Evolutionary conservation across 2,888 invertebrate genomes (phyloP).

Genomic region (Nephrotoma guestfalica): DNA sequence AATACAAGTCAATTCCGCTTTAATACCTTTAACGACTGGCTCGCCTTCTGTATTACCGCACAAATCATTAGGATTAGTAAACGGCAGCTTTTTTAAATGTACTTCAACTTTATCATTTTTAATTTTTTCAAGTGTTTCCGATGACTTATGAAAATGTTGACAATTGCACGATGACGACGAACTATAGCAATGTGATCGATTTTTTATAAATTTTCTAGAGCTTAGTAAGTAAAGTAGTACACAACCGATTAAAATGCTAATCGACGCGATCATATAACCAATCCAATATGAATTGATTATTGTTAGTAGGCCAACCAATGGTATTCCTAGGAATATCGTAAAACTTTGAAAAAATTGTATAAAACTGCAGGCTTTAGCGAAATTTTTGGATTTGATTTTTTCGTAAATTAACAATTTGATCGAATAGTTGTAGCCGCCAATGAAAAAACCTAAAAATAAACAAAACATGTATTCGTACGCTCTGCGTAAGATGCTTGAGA

Average conservation of each 20-base stretch:
- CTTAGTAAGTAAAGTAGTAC: background rate
- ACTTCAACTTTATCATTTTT: background rate
- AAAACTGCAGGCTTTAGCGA: conserved; percentile 78
- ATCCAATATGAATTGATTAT: background rate
- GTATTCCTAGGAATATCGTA: conserved; percentile 71
- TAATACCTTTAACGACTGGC: conserved; percentile 36
- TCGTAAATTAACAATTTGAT: conserved; percentile 83
- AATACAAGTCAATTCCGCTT: conserved; percentile 70
- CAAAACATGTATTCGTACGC: too few relatives aligned
- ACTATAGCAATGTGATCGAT: conserved; percentile 35
- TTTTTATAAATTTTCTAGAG: background rate
- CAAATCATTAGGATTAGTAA: background rate
- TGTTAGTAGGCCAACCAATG: conserved; percentile 45
- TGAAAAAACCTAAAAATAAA: conserved; percentile 51
- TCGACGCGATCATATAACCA: background rate
- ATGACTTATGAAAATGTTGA: conserved; percentile 16
- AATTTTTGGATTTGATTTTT: conserved; percentile 68
- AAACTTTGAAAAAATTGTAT: conserved; percentile 77
- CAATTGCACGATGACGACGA: conserved; percentile 33
- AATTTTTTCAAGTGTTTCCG: background rate
- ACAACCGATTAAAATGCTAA: background rate
- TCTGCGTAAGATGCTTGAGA: background rate
- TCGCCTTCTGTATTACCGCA: background rate
- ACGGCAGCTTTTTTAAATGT: background rate
- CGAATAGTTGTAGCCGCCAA: conserved; percentile 77